Base-by-base conservation (phyloP, 2,888 invertebrate species). In the Corbicula japonica region DNA sequence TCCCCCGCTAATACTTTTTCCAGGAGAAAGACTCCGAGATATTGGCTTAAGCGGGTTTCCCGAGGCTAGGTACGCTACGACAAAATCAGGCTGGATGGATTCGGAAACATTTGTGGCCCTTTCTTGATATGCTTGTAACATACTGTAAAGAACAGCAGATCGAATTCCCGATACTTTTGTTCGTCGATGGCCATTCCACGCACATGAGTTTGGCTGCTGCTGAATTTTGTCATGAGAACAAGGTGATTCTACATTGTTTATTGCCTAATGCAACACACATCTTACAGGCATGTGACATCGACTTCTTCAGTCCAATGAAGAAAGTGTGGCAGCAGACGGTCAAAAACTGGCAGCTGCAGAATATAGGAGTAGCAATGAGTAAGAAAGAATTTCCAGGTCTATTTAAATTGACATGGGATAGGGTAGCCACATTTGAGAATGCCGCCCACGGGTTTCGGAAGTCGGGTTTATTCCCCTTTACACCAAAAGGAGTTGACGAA, bases 51-150 rank as follows among this genome's bases (percentile, higher is more conserved):
- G 10, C 4, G 63, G 41, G 8, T 80, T 82, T 54, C 52, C 58
- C 2, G 77, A 69, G 2, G 80, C 80, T 12, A 61, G 52, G 4
- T 79, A 68, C 30, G 73, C 48, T 2, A 50, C 12, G 1, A 50
- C 69, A 0, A 41, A 71, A n/a, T 61, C 50, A 21, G 80, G 84
- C 1, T 84, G 75, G 81, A 75, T 84, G 81, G 63, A 79, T 26
- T 21, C 60, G 0, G 77, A 75, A 6, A 26, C 60, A 4, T 76
- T 80, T 66, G 32, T 66, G 1, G 23, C 41, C n/a, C 2, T 81
- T 66, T 34, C 56, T 77, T 10, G 6, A 26, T 1, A 35, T 26
- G n/a, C 60, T 77, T 23, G 21, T 60, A 6, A 15, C 12, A 0
- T 58, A 58, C 48, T 61, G 34, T 0, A 63, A 72, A 32, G 23